These are phyloP conservation scores for Leistus spinibarbis DNA, from an alignment of 2,888 invertebrate genomes.

Conservation along the genomic window DNA sequence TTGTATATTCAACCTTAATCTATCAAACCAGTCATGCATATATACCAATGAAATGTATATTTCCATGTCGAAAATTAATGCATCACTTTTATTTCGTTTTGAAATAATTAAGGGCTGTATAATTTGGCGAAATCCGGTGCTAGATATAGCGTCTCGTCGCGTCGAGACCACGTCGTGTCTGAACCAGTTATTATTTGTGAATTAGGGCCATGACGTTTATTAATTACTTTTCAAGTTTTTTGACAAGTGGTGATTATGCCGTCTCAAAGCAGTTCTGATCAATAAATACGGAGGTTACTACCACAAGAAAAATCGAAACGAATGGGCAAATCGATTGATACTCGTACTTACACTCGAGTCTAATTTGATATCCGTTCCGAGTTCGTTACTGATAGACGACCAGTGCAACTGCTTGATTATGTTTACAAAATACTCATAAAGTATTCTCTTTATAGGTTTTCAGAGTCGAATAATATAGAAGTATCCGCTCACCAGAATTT, in stretches of 20 bases:
- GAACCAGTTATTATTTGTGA: conserved; percentile 19
- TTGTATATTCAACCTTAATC: neutral
- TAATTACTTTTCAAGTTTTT: conserved; percentile 14
- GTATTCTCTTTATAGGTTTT: neutral
- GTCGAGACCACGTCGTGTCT: conserved; percentile 9
- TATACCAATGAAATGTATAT: neutral
- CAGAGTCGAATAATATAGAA: neutral
- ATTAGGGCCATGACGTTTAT: conserved; percentile 8
- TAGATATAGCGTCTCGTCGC: neutral
- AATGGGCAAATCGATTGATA: neutral
- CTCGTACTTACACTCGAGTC: neutral
- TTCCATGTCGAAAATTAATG: neutral
- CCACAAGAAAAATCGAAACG: neutral
- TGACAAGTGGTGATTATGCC: conserved; percentile 18
- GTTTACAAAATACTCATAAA: neutral
- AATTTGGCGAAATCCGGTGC: conserved; percentile 8
- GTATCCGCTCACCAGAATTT: neutral
- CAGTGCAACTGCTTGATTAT: neutral
- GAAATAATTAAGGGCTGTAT: neutral
- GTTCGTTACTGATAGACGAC: conserved; percentile 13
- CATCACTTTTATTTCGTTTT: neutral
- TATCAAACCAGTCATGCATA: too few relatives aligned
- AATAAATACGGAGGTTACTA: neutral
- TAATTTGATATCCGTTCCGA: conserved; percentile 1
- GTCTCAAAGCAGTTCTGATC: neutral